Evolutionary conservation across 1,140 invertebrate species (phyloP).

Genomic region (Musca vetustissima): DNA sequence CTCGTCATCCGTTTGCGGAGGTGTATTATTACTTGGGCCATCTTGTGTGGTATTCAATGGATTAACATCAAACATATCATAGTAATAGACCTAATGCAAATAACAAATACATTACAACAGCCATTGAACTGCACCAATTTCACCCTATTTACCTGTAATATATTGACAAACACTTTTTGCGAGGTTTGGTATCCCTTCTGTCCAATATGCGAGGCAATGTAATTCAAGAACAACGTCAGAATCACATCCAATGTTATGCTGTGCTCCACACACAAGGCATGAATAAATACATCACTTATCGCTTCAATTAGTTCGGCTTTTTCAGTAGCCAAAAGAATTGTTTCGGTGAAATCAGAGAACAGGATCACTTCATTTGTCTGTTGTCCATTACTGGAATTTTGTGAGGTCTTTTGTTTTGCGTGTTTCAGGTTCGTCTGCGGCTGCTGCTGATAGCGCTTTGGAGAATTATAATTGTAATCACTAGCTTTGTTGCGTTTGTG

Average conservation of each 20-base stretch:
- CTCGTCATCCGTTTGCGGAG: conserved; percentile 46
- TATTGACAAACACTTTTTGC: conserved; percentile 50
- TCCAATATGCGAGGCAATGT: conserved; percentile 51
- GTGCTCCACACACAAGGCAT: conserved; percentile 48
- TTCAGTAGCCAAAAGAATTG: conserved; percentile 47
- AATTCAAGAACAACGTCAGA: conserved; percentile 50
- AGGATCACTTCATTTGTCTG: conserved; percentile 35
- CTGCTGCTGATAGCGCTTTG: conserved; percentile 11
- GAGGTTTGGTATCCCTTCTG: conserved; percentile 53
- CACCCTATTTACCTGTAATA: conserved; percentile 35
- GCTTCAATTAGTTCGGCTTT: conserved; percentile 47
- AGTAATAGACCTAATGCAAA: conserved; percentile 40
- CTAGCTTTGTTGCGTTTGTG: conserved; percentile 30
- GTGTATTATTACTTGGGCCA: conserved; percentile 42
- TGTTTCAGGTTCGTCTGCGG: conserved; percentile 8
- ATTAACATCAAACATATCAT: conserved; percentile 49
- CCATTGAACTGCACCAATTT: not conserved
- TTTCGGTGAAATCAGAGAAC: conserved; percentile 52
- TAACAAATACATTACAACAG: not conserved
- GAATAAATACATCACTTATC: conserved; percentile 52
- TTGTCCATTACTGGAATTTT: not conserved
- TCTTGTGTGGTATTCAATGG: conserved; percentile 41
- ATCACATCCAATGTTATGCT: conserved; percentile 45
- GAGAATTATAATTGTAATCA: not conserved
- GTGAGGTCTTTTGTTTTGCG: not conserved